phyloP scores from a whole-genome alignment of 2,113 vertebrate species.

The Melanerpes formicivorus region DNA sequence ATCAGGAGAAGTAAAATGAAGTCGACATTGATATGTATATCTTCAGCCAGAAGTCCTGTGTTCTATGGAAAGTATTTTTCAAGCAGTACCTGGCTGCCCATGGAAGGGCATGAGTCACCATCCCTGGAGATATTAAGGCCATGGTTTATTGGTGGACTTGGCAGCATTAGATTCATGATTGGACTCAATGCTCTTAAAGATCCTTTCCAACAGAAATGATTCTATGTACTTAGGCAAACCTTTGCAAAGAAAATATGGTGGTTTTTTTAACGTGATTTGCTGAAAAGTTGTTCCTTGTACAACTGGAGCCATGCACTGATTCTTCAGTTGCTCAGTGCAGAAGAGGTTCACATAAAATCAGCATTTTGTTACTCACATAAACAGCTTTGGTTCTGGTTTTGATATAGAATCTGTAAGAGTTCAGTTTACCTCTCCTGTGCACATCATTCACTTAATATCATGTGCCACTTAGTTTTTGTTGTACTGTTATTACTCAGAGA shows the following conservation, averaged over 20 bases:
- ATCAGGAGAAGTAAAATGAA: conserved; percentile 8
- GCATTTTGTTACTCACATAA: not conserved
- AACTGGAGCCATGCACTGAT: not conserved
- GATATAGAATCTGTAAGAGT: not conserved
- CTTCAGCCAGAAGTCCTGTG: not conserved
- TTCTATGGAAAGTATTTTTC: not conserved
- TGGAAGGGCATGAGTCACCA: not conserved
- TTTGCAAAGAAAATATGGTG: not conserved
- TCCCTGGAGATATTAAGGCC: not conserved
- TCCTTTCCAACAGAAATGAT: not conserved
- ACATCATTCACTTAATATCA: not conserved
- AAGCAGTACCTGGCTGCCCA: not conserved
- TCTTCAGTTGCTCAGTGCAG: not conserved
- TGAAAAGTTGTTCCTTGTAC: not conserved
- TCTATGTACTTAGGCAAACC: not conserved
- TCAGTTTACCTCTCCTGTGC: not conserved
- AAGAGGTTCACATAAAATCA: not conserved
- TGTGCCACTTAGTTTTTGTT: not conserved
- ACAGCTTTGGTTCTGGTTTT: not conserved
- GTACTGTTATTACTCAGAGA: not conserved
- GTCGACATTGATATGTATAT: not conserved
- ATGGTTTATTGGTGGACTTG: not conserved
- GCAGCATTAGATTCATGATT: not conserved
- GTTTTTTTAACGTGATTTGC: not conserved
- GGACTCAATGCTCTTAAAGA: not conserved